These are phyloP conservation scores for Microctonus brassicae DNA, from an alignment of 2,888 invertebrate genomes.

Conservation along the genomic window DNA sequence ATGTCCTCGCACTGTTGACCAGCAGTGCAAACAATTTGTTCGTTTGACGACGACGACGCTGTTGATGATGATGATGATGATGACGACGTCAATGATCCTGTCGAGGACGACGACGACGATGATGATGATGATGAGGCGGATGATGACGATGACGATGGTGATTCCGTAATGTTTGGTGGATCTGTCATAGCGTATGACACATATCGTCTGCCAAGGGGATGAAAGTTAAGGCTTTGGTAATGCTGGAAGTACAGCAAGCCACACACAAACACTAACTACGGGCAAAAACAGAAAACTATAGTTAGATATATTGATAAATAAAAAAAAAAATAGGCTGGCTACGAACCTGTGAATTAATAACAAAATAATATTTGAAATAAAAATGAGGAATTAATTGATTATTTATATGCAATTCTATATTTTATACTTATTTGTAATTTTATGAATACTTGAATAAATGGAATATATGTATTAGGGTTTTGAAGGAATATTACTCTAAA, in stretches of 20 bases:
- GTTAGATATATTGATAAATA: constrained; percentile 44
- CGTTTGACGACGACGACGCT: constrained; percentile 38
- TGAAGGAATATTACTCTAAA: too few relatives aligned
- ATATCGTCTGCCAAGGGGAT: constrained; percentile 66
- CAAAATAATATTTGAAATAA: background rate
- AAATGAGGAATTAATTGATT: too few relatives aligned
- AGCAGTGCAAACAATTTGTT: constrained; percentile 55
- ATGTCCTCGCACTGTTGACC: constrained; percentile 73
- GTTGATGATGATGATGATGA: too few relatives aligned
- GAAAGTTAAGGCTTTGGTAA: constrained; percentile 66
- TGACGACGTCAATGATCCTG: too few relatives aligned
- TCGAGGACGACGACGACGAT: too few relatives aligned
- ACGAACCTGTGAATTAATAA: background rate
- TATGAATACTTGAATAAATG: too few relatives aligned
- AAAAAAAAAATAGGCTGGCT: too few relatives aligned
- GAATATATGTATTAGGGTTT: too few relatives aligned
- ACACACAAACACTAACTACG: constrained; percentile 69
- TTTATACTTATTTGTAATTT: too few relatives aligned
- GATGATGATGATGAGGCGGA: constrained; percentile 13
- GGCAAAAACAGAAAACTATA: constrained; percentile 65
- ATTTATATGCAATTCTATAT: too few relatives aligned
- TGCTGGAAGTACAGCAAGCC: constrained; percentile 67
- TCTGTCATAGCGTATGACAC: constrained; percentile 65
- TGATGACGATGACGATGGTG: constrained; percentile 38
- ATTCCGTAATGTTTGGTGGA: constrained; percentile 56